Evolutionary conservation across 2,113 vertebrate genomes (phyloP), one percentile per base, ranked within the genome.

Genomic region (Pipa parva): DNA sequence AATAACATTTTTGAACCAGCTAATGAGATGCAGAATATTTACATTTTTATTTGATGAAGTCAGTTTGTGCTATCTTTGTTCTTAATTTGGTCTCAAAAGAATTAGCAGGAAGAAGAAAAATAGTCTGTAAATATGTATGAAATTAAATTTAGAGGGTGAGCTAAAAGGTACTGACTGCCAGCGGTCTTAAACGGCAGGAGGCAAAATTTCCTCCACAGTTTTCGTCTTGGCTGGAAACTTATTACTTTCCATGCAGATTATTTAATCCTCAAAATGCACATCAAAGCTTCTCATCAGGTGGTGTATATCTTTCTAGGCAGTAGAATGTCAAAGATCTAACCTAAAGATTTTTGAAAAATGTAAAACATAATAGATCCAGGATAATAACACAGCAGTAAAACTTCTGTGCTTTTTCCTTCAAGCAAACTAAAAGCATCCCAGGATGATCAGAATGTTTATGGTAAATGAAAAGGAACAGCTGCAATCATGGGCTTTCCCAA

Each of bases 251-350:
- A 87, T 91, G 91, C 92, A 90, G 93, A 96, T 94, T 91, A 95
- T 93, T 93, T 92, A 94, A 93, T 93, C 91, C 91, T 91, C 91
- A 93, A 94, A 96, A 91, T 87, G 90, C 89, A 92, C 90, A 92
- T 95, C 92, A 94, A 92, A 94, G 92, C 87, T 76, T 87, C 92
- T 79, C 91, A 89, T 90, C 92, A 69, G 92, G 92, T 86, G 92
- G 91, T 51, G 63, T 87, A 85, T 88, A 89, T 92, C 87, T 91
- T 89, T 85, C 85, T 83, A 91, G 87, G 86, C 89, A 86, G 87
- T 79, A 88, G 90, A 89, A 92, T 92, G 88, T 91, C 89, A 90
- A 88, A 92, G 89, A 93, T 93, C 86, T 85, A 87, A 87, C 83
- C 83, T 90, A 91, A 92, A 90, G 89, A 92, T 93, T 90, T 90